Evolutionary conservation across 2,797 vertebrate genomes (phyloP), one percentile per base, ranked within the genome.

Genomic region (Pagetopsis macropterus): DNA sequence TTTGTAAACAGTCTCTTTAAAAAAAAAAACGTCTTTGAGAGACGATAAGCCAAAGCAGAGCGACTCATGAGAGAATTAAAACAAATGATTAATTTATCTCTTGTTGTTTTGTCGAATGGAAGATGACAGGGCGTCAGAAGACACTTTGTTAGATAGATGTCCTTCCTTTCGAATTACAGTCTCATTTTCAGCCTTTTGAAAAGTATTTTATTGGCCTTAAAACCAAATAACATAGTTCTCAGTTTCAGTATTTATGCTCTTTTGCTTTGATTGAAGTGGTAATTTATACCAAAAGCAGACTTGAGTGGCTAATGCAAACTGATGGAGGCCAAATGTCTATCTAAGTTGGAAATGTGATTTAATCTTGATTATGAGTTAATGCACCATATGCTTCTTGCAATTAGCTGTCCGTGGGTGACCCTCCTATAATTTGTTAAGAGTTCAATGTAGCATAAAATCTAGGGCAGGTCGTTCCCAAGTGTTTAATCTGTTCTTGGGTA

Each of bases 361-460:
- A 88, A 93, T 94, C 93, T 94, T 93, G 87, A 94, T 94, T 92
- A 94, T 86, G 84, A 91, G 81, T 89, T 94, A 93, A 94, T 93
- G 87, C 78, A 83, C 89, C 93, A 92, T 94, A 94, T 93, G 93
- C 90, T 91, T 87, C 89, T 87, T 80, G 89, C 92, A 93, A 94
- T 94, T 93, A 95, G 88, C 88, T 90, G 91, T 93, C 93, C 70
- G 70, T 84, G 88, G 90, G 93, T 90, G 94, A 93, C 92, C 93
- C 89, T 85, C 83, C 81, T 89, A 82, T 91, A 93, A 95, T 95
- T 93, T 94, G 89, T 94, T 93, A 89, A 92, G 88, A 92, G 91
- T 93, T 93, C 93, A 94, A 93, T 92, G 92, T 92, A 92, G 92
- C 90, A 86, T 93, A 82, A 93, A 95, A 95, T 95, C 87, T 93